Evolutionary conservation across 2,888 invertebrate genomes (phyloP).

Genomic region (Tiphia femorata): DNA sequence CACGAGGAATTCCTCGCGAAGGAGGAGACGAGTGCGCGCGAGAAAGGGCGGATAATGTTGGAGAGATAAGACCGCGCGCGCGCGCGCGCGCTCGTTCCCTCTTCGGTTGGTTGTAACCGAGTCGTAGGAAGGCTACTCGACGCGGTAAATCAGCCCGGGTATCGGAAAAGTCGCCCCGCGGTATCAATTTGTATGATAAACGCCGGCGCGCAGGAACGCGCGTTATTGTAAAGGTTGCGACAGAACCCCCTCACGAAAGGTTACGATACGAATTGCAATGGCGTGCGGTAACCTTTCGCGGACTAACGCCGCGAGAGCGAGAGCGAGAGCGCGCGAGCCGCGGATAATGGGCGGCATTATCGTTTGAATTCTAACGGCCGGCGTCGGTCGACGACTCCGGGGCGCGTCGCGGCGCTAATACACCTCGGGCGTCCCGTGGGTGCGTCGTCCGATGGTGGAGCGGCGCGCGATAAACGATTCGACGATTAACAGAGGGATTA

Average conservation of each 20-base stretch:
- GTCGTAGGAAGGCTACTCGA: too few relatives aligned
- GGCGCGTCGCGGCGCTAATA: constrained; percentile 22
- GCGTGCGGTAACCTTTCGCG: constrained; percentile 45
- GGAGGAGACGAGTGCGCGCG: too few relatives aligned
- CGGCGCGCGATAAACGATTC: too few relatives aligned
- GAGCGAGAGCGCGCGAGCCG: constrained; percentile 10
- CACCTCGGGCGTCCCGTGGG: constrained; percentile 20
- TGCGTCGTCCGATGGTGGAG: constrained; percentile 8
- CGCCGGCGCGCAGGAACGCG: constrained; percentile 9
- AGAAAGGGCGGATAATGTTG: too few relatives aligned
- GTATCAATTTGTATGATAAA: constrained; percentile 45
- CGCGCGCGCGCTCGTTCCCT: background rate
- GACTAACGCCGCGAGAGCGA: constrained; percentile 15
- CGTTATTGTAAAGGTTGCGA: constrained; percentile 43
- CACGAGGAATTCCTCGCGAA: too few relatives aligned
- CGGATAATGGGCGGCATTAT: constrained; percentile 42
- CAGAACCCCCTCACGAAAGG: constrained; percentile 36
- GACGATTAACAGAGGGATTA: too few relatives aligned
- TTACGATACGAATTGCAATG: constrained; percentile 46
- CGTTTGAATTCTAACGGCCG: constrained; percentile 43
- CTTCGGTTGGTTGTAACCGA: too few relatives aligned
- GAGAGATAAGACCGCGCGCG: background rate
- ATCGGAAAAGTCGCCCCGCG: constrained; percentile 23
- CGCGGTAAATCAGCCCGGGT: constrained; percentile 36
- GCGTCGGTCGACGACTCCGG: too few relatives aligned